phyloP scores from a whole-genome alignment of 1,140 invertebrate genomes.

The Pemphigus obesinymphae region DNA sequence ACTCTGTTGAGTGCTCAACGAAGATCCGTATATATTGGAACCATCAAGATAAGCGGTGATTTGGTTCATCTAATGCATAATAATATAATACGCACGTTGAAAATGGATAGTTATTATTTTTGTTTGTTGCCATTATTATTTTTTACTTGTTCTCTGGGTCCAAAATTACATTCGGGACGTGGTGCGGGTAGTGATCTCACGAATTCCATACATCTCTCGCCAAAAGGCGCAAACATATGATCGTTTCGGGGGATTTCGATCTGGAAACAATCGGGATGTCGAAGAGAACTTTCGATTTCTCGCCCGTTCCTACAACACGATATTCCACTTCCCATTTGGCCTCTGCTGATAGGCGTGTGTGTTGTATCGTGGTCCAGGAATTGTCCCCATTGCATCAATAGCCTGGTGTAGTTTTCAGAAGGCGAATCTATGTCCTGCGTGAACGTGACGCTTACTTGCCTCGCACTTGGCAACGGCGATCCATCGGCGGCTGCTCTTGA shows the following conservation, averaged over 20 bases:
- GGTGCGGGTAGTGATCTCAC: slow-evolving; percentile 55
- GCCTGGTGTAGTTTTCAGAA: slow-evolving; percentile 50
- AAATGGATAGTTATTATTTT: no score
- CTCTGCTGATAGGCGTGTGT: slow-evolving; percentile 55
- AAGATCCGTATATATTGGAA: slow-evolving; percentile 67
- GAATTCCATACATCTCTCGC: slow-evolving; percentile 55
- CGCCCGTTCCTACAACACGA: slow-evolving; percentile 50
- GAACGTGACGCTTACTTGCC: slow-evolving; percentile 54
- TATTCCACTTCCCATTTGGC: slow-evolving; percentile 49
- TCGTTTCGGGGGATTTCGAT: slow-evolving; percentile 58
- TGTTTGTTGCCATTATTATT: neutral
- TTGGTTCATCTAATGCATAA: slow-evolving; percentile 59
- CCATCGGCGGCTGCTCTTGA: slow-evolving; percentile 50
- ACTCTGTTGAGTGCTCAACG: slow-evolving; percentile 53
- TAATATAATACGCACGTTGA: neutral
- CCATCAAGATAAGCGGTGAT: slow-evolving; percentile 67
- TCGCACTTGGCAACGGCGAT: slow-evolving; percentile 54
- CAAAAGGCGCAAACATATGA: slow-evolving; percentile 48
- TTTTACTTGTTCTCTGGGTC: slow-evolving; percentile 55
- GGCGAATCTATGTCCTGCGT: slow-evolving; percentile 52
- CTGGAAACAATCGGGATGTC: slow-evolving; percentile 60
- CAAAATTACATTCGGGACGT: slow-evolving; percentile 55
- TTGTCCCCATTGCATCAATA: slow-evolving; percentile 58
- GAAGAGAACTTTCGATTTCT: slow-evolving; percentile 51
- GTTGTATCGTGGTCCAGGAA: slow-evolving; percentile 58